Percentiles rank a stretch among this genome's conserved stretches.
Evolutionary conservation across 2,113 vertebrate genomes (phyloP).

Genomic region (Engraulis encrasicolus): DNA sequence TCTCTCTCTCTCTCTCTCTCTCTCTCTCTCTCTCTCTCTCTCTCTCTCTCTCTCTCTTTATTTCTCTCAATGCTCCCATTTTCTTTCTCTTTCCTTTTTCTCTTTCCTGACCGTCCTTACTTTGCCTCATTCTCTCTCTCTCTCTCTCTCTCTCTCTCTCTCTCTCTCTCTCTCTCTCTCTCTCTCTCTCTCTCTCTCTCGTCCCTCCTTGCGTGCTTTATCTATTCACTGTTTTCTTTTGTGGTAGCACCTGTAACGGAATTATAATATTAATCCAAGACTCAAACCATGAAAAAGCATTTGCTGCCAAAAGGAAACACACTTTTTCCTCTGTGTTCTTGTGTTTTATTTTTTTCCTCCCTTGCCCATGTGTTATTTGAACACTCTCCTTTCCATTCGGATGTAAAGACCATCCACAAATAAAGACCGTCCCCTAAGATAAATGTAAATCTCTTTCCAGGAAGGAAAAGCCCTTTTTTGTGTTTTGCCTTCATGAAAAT

Average conservation of each 20-base stretch:
- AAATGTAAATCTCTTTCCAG: conserved; percentile 1
- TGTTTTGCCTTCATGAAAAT: conserved; percentile 58
- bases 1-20: conserved; percentile 66
- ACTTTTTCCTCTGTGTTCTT: background rate
- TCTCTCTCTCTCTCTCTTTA: no score
- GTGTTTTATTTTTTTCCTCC: background rate
- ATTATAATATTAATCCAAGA: conserved; percentile 73
- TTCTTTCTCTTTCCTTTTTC: conserved; percentile 67
- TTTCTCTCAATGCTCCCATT: conserved; percentile 68
- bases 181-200: conserved; percentile 67
- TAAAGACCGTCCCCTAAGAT: background rate
- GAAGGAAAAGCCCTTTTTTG: background rate
- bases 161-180: conserved; percentile 66
- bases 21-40: conserved; percentile 68
- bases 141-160: conserved; percentile 74
- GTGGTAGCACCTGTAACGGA: conserved; percentile 52
- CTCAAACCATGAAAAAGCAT: background rate
- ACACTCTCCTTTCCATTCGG: background rate
- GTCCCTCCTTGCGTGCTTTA: conserved; percentile 3
- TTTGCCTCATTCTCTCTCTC: conserved; percentile 68
- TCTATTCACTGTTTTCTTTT: background rate
- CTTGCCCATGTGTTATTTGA: background rate
- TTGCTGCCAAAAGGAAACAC: background rate
- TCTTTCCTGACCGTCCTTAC: conserved; percentile 67
- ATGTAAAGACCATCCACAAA: conserved; percentile 21